Percentiles rank a stretch among this genome's conserved stretches.
Evolutionary conservation across 2,797 vertebrate genomes (phyloP).

Genomic region (Lithobates sylvaticus): DNA sequence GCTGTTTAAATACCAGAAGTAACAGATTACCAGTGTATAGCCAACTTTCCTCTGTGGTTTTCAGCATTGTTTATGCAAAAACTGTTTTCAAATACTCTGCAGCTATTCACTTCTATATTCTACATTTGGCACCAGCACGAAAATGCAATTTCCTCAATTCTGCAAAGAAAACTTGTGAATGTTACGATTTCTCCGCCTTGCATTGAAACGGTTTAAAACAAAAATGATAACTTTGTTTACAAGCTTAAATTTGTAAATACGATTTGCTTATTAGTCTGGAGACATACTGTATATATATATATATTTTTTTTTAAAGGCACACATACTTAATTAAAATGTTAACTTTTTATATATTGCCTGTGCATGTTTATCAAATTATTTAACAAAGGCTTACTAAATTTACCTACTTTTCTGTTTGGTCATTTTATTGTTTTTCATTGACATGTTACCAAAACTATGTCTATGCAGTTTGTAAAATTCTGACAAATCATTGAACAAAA

Average conservation of each 20-base stretch:
- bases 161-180: constrained; percentile 29
- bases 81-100: constrained; percentile 64
- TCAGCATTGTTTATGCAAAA: constrained; percentile 59
- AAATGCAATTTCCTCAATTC: constrained; percentile 65
- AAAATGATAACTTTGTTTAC: neutral
- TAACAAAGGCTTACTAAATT: neutral
- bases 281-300: no score
- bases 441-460: no score
- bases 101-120: constrained; percentile 54
- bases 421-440: no score
- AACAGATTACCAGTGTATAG: constrained; percentile 61
- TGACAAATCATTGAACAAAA: no score
- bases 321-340: neutral
- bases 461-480: no score
- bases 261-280: neutral
- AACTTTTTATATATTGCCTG: neutral
- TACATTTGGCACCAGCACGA: constrained; percentile 45
- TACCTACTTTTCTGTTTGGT: no score
- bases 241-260: constrained; percentile 15
- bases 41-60: constrained; percentile 62
- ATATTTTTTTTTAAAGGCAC: neutral
- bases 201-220: neutral
- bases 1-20: constrained; percentile 65
- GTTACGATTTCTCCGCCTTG: constrained; percentile 31
- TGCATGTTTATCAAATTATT: neutral